Base-by-base conservation (phyloP, 64 coral and sea anemone species). In the Exaiptasia diaphana region DNA sequence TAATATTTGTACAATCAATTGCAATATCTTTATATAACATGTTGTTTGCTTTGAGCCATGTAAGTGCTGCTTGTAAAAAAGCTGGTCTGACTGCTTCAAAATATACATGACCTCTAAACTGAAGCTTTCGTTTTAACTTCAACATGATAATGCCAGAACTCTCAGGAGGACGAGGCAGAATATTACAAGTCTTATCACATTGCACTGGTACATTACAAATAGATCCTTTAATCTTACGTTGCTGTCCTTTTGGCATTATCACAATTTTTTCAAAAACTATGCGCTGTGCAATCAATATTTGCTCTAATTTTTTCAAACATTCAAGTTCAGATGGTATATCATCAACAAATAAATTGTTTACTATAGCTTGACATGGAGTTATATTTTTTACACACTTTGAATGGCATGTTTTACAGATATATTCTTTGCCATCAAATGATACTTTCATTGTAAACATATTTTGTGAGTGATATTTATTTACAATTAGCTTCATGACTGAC, bases 21-120 rank as follows among this genome's bases (percentile, higher is more conserved):
- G 46, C 53, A 38, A 80, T 44, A 44, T 80, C 36, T 63, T 80
- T 80, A 77, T 87, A 87, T 77, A 87, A 63, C 77, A 50, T 30
- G 26, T 76, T 86, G 62, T 87, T 87, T 77, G 41, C 46, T 87
- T 45, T 58, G 22, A 87, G 30, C 84, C 84, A 87, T 29, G 63
- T 76, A 28, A 87, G 73, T 67, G 84, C 73, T 59, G 24, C 25
- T 61, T 63, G 74, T 65, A 77, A 7, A 5, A 87, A 15, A 71
- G 53, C 74, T 50, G 74, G 85, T 38, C 75, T 30, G 41, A 88
- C 85, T 69, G 85, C 74, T 88, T 88, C 68, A 72, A 77, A 88
- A 70, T 88, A 88, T 29, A 88, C 85, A 71, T 79, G 84, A 45
- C 84, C 84, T 87, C 49, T 87, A 77, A 77, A 87, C 58, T 87